Percentiles rank a stretch among this genome's conserved stretches.
Conservation (phyloP, 2,113 vertebrate species). For the Phaetusa simplex region DNA sequence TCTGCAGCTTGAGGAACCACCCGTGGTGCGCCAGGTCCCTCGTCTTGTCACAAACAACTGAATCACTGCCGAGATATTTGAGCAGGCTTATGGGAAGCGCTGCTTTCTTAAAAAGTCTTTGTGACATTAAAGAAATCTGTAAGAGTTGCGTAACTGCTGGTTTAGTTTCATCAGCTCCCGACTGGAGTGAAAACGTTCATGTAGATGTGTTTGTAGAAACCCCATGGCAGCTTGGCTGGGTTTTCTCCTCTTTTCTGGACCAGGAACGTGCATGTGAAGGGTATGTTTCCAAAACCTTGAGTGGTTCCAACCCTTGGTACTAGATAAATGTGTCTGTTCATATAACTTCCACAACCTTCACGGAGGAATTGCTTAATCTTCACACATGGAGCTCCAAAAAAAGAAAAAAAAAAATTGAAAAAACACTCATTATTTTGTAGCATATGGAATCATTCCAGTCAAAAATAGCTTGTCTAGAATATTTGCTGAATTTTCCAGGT, state of each 20-base stretch:
- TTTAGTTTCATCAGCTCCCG: not conserved
- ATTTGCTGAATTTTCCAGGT: not conserved
- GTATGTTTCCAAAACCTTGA: not conserved
- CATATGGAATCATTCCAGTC: not conserved
- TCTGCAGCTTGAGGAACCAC: not conserved
- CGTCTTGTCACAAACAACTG: rapidly evolving
- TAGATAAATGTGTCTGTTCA: not conserved
- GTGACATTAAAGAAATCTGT: not conserved
- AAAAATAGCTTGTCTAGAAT: not conserved
- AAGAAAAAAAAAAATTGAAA: not conserved
- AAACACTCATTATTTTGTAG: not conserved
- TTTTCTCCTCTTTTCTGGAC: not conserved
- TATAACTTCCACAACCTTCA: rapidly evolving
- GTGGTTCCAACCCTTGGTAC: not conserved
- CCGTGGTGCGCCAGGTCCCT: rapidly evolving
- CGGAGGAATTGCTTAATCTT: not conserved
- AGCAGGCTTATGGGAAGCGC: not conserved
- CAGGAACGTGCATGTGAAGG: rapidly evolving
- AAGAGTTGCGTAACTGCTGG: not conserved
- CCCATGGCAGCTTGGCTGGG: not conserved
- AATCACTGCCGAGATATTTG: rapidly evolving
- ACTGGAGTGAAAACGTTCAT: rapidly evolving
- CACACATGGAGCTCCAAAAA: not conserved
- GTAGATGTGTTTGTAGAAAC: rapidly evolving
- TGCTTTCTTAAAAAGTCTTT: not conserved